These are phyloP conservation scores for Nyctalus aviator DNA, from an alignment of 2,797 vertebrate genomes.

Conservation along the genomic window DNA sequence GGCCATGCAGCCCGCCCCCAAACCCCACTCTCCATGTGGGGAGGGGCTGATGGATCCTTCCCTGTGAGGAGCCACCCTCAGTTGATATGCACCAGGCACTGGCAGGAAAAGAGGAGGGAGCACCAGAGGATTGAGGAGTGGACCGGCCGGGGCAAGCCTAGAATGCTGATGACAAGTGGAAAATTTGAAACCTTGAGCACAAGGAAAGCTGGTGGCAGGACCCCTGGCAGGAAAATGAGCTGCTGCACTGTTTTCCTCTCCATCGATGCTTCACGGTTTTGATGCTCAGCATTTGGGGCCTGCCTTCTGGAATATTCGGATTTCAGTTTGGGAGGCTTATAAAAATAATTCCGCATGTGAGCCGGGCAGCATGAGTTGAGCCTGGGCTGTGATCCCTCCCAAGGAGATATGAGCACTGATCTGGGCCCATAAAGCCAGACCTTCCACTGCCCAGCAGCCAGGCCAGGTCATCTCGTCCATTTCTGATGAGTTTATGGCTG, in stretches of 20 bases:
- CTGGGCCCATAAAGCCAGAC: not conserved
- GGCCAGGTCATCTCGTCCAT: not conserved
- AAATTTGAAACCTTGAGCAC: constrained; percentile 44
- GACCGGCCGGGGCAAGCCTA: not conserved
- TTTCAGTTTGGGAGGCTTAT: not conserved
- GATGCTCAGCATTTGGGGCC: not conserved
- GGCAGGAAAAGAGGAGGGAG: constrained; percentile 28
- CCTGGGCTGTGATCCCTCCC: not conserved
- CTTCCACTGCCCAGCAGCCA: too few species aligned
- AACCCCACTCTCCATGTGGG: not conserved
- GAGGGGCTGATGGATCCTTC: not conserved
- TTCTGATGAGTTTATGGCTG: not conserved
- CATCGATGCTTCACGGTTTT: not conserved
- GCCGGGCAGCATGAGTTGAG: fast-evolving
- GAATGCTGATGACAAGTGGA: constrained; percentile 70
- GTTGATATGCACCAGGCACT: constrained; percentile 8
- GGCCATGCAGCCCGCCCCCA: fast-evolving
- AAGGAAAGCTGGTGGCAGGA: not conserved
- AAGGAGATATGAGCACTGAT: not conserved
- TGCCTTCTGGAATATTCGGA: constrained; percentile 48
- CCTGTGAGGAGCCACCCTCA: not conserved
- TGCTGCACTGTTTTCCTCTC: not conserved
- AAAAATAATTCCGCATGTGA: not conserved
- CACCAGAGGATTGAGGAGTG: constrained; percentile 25
- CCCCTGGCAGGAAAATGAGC: not conserved